A percentile compares a stretch with the other conserved stretches of the same genome.
phyloP scores from a whole-genome alignment of 1,140 invertebrate genomes.

The Zophobas atratus region DNA sequence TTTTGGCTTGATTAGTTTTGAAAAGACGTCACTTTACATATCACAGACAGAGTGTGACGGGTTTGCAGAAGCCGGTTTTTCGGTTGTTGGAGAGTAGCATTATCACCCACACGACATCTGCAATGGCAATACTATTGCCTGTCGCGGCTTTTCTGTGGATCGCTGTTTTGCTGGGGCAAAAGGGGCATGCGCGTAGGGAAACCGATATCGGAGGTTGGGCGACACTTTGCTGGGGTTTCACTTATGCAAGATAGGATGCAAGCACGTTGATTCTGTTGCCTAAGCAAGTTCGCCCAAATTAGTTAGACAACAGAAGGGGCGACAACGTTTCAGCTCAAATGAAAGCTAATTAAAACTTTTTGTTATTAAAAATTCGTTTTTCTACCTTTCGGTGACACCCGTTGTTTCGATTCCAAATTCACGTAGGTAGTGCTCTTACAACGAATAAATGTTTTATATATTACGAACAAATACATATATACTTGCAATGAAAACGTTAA shows the following conservation, averaged over 20 bases:
- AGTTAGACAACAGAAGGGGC: too few species aligned
- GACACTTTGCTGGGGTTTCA: not conserved
- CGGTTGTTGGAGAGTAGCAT: not conserved
- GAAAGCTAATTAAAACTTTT: too few species aligned
- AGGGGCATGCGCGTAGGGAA: conserved; percentile 10
- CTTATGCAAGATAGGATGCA: not conserved
- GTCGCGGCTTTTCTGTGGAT: conserved; percentile 38
- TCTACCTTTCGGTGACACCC: too few species aligned
- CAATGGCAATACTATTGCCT: conserved; percentile 27
- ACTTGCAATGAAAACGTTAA: too few species aligned
- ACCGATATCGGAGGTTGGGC: conserved; percentile 13
- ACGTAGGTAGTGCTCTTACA: too few species aligned
- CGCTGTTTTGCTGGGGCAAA: conserved; percentile 5
- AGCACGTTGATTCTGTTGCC: conserved; percentile 5
- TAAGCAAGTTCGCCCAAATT: not conserved
- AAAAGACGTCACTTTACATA: conserved; percentile 34
- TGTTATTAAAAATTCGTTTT: too few species aligned
- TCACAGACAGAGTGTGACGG: conserved; percentile 28
- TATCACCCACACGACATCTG: conserved; percentile 15
- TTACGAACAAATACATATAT: too few species aligned
- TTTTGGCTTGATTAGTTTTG: not conserved
- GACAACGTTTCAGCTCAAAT: too few species aligned
- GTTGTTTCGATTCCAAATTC: too few species aligned
- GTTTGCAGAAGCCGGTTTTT: conserved; percentile 36
- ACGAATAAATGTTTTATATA: too few species aligned